Evolutionary conservation across 2,888 invertebrate species (phyloP).

Genomic region (Phengaris alcon): DNA sequence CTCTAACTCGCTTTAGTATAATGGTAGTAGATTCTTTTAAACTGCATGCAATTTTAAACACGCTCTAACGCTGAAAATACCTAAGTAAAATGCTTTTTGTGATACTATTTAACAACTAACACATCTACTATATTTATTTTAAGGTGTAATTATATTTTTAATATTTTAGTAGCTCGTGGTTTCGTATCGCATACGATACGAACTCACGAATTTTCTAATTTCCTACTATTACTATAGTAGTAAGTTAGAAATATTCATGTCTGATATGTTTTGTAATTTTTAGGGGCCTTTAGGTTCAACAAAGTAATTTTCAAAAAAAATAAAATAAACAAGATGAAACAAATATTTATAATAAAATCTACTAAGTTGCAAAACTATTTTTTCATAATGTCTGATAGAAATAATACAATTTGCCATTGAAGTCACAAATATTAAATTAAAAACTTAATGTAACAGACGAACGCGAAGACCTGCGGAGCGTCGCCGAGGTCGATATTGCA

Average conservation of each 20-base stretch:
- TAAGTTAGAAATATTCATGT: too few relatives aligned
- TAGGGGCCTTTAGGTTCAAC: too few relatives aligned
- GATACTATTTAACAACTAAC: neutral
- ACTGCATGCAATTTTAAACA: neutral
- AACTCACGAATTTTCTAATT: too few relatives aligned
- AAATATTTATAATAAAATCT: neutral
- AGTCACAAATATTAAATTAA: neutral
- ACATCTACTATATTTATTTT: neutral
- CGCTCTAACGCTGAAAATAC: neutral
- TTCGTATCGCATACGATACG: too few relatives aligned
- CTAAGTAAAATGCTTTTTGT: neutral
- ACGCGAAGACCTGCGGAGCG: constrained; percentile 70
- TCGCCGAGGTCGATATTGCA: constrained; percentile 70
- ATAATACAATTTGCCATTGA: neutral
- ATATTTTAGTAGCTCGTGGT: too few relatives aligned
- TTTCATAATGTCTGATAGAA: neutral
- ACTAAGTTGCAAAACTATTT: neutral
- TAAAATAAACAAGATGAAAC: too few relatives aligned
- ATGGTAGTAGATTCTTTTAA: neutral
- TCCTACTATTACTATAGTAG: too few relatives aligned
- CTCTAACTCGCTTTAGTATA: constrained; percentile 7
- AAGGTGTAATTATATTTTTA: too few relatives aligned
- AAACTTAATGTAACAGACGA: constrained; percentile 55
- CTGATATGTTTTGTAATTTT: too few relatives aligned
- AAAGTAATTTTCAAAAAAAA: too few relatives aligned